These are phyloP conservation scores for Mobula birostris DNA, from an alignment of 2,113 vertebrate species.

Conservation along the genomic window DNA sequence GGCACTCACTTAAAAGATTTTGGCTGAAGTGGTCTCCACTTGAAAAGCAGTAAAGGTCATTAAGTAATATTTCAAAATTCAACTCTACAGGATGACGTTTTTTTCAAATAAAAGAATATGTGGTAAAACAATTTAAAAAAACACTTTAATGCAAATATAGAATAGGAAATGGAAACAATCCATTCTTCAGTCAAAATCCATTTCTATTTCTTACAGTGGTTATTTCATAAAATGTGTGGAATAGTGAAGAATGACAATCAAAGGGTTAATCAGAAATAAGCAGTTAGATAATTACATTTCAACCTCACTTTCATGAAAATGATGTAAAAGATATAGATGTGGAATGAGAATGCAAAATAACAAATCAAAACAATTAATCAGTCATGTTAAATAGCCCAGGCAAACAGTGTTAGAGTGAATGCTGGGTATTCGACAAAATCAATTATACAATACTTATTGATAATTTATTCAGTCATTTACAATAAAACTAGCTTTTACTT, in stretches of 20 bases:
- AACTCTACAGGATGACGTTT: background rate
- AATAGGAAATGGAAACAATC: background rate
- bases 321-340: background rate
- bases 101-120: background rate
- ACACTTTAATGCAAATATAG: background rate
- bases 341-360: background rate
- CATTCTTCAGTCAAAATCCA: background rate
- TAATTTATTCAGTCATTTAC: conserved; percentile 35
- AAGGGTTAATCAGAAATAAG: background rate
- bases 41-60: too few relatives aligned
- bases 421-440: conserved; percentile 30
- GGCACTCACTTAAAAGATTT: too few relatives aligned
- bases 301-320: background rate
- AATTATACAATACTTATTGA: conserved; percentile 36
- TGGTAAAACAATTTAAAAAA: background rate
- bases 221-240: background rate
- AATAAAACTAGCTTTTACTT: conserved; percentile 33
- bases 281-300: background rate
- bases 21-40: too few relatives aligned
- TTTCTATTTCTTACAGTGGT: background rate
- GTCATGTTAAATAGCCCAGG: background rate
- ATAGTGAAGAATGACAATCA: background rate
- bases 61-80: background rate
- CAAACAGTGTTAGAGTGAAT: background rate
- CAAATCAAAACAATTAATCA: conserved; percentile 13